Evolutionary conservation across 2,888 invertebrate species (phyloP).

Genomic region (Lasiommata megera): DNA sequence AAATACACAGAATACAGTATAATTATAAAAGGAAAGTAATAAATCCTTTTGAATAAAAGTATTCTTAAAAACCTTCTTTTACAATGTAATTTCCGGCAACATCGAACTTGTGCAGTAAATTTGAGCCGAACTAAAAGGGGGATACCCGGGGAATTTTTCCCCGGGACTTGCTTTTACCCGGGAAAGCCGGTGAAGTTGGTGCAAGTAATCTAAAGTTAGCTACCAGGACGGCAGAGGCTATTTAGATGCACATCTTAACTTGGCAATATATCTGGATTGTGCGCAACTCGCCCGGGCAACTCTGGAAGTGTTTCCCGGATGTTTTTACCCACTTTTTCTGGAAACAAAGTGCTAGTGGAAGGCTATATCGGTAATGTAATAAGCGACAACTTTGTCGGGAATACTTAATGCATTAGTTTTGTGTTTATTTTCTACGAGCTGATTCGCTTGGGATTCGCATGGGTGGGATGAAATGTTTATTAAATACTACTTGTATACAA

Average conservation of each 20-base stretch:
- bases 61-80: conserved; percentile 35
- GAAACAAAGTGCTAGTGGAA: conserved; percentile 52
- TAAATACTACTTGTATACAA: no score
- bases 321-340: conserved; percentile 41
- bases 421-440: conserved; percentile 3
- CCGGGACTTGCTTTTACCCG: conserved; percentile 24
- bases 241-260: conserved; percentile 82
- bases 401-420: conserved; percentile 12
- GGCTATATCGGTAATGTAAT: conserved; percentile 49
- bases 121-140: conserved; percentile 66
- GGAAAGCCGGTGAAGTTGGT: conserved; percentile 66
- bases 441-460: not conserved
- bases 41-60: conserved; percentile 18
- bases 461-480: no score
- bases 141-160: conserved; percentile 42
- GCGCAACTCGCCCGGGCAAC: conserved; percentile 40
- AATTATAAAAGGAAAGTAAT: not conserved
- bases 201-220: conserved; percentile 81
- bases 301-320: conserved; percentile 54
- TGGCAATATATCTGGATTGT: conserved; percentile 79
- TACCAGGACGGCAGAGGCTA: conserved; percentile 75
- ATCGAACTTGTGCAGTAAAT: conserved; percentile 71
- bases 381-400: conserved; percentile 34
- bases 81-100: conserved; percentile 48
- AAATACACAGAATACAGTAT: not conserved